Evolutionary conservation across 2,797 vertebrate genomes (phyloP).

Genomic region (Cuculus canorus): DNA sequence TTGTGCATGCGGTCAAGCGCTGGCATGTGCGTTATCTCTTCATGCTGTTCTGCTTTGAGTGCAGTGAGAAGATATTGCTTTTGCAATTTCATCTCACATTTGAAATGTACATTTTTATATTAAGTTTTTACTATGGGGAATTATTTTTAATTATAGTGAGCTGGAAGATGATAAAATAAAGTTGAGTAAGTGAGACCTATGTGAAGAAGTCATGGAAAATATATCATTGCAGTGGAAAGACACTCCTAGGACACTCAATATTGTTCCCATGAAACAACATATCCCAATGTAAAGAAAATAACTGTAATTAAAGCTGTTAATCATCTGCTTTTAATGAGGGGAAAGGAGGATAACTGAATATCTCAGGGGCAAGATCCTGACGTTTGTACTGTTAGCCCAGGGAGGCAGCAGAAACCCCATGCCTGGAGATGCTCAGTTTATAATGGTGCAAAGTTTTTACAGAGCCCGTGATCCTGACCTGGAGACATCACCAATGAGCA

Average conservation of each 20-base stretch:
- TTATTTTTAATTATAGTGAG: conserved; percentile 68
- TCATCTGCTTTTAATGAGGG: conserved; percentile 51
- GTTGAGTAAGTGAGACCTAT: conserved; percentile 59
- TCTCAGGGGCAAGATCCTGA: neutral
- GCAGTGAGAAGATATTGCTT: neutral
- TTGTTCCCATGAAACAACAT: conserved; percentile 41
- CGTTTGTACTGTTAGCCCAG: neutral
- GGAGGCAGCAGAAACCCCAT: neutral
- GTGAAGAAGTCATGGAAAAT: conserved; percentile 55
- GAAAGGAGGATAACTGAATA: neutral
- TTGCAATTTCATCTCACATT: conserved; percentile 20
- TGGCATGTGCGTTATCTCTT: neutral
- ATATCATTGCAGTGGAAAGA: conserved; percentile 41
- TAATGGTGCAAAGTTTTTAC: neutral
- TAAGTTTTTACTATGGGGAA: conserved; percentile 46
- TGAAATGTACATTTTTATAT: conserved; percentile 60
- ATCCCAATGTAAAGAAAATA: conserved; percentile 63
- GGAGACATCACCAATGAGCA: neutral
- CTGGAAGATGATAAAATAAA: conserved; percentile 55
- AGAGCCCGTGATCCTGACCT: neutral
- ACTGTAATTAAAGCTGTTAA: conserved; percentile 69
- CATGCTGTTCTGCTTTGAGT: accelerated
- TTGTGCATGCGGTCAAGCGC: accelerated
- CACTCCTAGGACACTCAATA: conserved; percentile 44
- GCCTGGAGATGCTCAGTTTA: neutral